Conservation (phyloP, 2,113 vertebrate species). For the Sphyrna mokarran region DNA sequence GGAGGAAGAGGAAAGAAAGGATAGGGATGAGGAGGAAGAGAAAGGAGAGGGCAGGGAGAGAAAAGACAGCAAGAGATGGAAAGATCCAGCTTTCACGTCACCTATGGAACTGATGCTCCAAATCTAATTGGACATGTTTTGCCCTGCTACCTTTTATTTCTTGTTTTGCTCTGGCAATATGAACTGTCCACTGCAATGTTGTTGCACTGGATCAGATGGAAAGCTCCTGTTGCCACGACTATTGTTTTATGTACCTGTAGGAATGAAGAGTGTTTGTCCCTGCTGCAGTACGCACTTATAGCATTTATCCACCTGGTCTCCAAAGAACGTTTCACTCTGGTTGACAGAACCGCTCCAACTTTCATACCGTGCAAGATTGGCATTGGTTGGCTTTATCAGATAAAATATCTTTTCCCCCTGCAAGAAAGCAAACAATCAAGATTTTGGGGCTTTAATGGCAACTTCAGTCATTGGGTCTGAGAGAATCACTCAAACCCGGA, state of each 20-base stretch:
- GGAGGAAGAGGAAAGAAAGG: too few relatives aligned
- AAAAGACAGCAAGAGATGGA: neutral
- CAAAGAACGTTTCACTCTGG: slow-evolving; percentile 97
- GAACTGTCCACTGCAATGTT: neutral
- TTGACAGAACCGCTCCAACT: slow-evolving; percentile 95
- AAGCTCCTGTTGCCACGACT: too few relatives aligned
- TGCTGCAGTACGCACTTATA: slow-evolving; percentile 82
- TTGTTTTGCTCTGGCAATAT: neutral
- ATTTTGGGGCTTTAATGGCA: neutral
- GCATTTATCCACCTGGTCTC: slow-evolving; percentile 84
- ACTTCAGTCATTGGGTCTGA: too few relatives aligned
- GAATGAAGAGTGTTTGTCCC: slow-evolving; percentile 94
- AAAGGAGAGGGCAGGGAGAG: too few relatives aligned
- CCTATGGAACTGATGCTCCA: neutral
- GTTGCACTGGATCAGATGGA: neutral
- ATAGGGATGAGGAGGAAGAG: too few relatives aligned
- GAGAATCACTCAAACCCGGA: neutral
- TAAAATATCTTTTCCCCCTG: slow-evolving; percentile 98
- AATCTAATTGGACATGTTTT: neutral
- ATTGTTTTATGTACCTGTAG: slow-evolving; percentile 65
- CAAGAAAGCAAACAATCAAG: slow-evolving; percentile 39
- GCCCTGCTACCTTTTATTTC: neutral
- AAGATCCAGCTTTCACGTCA: neutral
- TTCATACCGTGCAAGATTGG: slow-evolving; percentile 93
- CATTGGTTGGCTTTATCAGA: slow-evolving; percentile 87